Conservation (phyloP, 2,113 vertebrate species). For the Mirounga angustirostris region DNA sequence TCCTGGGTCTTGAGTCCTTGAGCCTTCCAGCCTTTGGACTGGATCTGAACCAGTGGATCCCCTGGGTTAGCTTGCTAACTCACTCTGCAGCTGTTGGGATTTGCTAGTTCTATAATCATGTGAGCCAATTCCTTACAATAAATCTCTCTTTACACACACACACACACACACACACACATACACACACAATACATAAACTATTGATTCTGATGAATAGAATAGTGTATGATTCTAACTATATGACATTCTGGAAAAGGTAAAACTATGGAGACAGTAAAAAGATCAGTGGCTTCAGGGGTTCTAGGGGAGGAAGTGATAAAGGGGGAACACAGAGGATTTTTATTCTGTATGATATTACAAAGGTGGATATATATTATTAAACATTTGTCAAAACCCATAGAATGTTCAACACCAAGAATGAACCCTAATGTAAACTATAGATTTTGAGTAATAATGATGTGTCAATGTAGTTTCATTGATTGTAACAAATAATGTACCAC, state of each 20-base stretch:
- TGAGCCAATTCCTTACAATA: not conserved
- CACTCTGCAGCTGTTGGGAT: not conserved
- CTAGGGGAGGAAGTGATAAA: not conserved
- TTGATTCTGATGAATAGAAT: not conserved
- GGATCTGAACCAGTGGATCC: not conserved
- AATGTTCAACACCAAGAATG: not conserved
- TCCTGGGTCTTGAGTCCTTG: not conserved
- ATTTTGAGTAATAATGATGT: not conserved
- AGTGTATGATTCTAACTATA: not conserved
- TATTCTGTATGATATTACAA: not conserved
- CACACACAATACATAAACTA: not conserved
- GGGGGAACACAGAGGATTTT: not conserved
- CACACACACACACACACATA: not conserved
- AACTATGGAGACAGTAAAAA: not conserved
- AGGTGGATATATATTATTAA: not conserved
- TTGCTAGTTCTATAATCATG: not conserved
- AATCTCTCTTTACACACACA: not conserved
- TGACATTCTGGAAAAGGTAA: not conserved
- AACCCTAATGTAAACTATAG: not conserved
- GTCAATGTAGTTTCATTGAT: not conserved
- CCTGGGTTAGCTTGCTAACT: not conserved
- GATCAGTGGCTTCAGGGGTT: not conserved
- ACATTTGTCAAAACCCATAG: not conserved
- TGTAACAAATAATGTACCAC: not conserved
- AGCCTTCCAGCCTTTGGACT: not conserved